Conservation (phyloP, 2,113 vertebrate species). For the Spermophilus dauricus region DNA sequence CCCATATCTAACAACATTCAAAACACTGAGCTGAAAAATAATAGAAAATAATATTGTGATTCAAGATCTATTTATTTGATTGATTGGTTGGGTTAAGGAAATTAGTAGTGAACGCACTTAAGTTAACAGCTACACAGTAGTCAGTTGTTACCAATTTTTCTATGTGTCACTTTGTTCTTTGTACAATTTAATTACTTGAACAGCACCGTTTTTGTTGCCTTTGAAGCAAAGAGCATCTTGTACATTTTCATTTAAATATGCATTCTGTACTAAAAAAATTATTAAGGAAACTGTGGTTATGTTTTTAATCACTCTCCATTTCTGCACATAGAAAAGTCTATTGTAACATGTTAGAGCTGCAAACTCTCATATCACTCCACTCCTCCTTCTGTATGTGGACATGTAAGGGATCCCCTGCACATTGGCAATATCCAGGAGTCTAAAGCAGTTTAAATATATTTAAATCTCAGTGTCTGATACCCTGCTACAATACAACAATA, state of each 20-base stretch:
- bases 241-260: not conserved
- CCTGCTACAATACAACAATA: not conserved
- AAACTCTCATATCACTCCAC: not conserved
- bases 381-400: not conserved
- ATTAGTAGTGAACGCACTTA: not conserved
- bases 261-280: not conserved
- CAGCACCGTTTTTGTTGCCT: not conserved
- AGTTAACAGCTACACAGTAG: not conserved
- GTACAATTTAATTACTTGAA: not conserved
- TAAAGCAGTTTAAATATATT: not conserved
- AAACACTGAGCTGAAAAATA: not conserved
- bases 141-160: not conserved
- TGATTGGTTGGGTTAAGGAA: not conserved
- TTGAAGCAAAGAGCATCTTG: not conserved
- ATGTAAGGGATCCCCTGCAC: not conserved
- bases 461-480: not conserved
- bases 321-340: not conserved
- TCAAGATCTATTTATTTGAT: not conserved
- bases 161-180: not conserved
- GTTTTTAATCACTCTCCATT: not conserved
- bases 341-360: accelerated
- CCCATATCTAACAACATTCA: not conserved
- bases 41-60: not conserved
- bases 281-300: not conserved
- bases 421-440: not conserved